phyloP scores from a whole-genome alignment of 2,888 invertebrate species.

The Trissolcus japonicus region DNA sequence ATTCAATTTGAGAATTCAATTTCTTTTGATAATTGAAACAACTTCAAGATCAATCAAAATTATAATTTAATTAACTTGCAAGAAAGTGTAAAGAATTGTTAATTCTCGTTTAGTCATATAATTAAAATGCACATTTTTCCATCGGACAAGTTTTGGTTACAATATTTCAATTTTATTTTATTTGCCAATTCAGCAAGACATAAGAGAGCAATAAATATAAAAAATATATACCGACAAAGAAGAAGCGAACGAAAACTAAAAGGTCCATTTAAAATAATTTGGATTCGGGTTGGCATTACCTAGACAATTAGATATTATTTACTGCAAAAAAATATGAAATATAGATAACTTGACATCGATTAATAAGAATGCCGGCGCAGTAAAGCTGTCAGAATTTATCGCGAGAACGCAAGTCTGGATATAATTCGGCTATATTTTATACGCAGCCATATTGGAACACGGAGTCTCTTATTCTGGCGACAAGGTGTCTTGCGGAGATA shows the following conservation, averaged over 20 bases:
- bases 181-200: too few relatives aligned
- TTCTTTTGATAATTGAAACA: too few relatives aligned
- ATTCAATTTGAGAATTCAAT: too few relatives aligned
- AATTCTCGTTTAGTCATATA: too few relatives aligned
- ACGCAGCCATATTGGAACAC: slow-evolving; percentile 18
- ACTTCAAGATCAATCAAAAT: too few relatives aligned
- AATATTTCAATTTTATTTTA: too few relatives aligned
- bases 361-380: slow-evolving; percentile 7
- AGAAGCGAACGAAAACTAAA: neutral
- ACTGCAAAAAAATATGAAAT: slow-evolving; percentile 17
- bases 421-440: slow-evolving; percentile 35
- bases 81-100: slow-evolving; percentile 1
- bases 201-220: neutral
- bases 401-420: slow-evolving; percentile 23
- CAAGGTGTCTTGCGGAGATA: slow-evolving; percentile 42
- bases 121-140: too few relatives aligned
- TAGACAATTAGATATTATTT: slow-evolving; percentile 24
- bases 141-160: neutral
- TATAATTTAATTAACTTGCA: neutral
- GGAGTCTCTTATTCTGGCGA: slow-evolving; percentile 29
- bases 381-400: slow-evolving; percentile 27
- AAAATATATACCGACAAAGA: slow-evolving; percentile 7
- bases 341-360: slow-evolving; percentile 25
- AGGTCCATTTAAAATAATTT: slow-evolving; percentile 6
- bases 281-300: neutral